A percentile compares a stretch with the other conserved stretches of the same genome.
Conservation (phyloP, 1,140 invertebrate species). For the Dinoponera quadriceps region DNA sequence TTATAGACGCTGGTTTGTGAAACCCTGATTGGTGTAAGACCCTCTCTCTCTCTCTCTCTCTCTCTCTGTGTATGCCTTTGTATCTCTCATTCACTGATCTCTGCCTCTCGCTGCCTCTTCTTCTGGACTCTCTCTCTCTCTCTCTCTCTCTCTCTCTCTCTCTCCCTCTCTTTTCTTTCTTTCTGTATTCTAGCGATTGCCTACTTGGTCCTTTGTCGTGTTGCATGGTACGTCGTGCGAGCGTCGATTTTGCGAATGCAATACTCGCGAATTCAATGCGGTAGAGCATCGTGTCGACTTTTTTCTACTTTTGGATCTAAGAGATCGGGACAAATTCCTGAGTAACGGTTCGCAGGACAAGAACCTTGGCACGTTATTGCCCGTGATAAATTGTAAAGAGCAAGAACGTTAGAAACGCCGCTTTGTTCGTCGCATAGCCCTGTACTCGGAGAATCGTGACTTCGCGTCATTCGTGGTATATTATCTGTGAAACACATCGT, state of each 20-base stretch:
- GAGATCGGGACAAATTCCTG: neutral
- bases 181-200: neutral
- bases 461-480: too few relatives aligned
- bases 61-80: constrained; percentile 11
- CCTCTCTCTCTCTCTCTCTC: constrained; percentile 27
- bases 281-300: neutral
- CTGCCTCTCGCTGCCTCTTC: neutral
- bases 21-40: neutral
- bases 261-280: neutral
- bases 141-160: constrained; percentile 5
- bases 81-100: neutral
- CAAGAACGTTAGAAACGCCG: neutral
- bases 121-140: neutral
- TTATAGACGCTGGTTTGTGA: neutral
- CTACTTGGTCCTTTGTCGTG: neutral
- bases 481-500: neutral
- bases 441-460: neutral
- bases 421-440: neutral
- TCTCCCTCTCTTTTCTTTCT: neutral
- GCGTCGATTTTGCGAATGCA: constrained; percentile 9
- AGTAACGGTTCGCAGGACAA: neutral
- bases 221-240: constrained; percentile 17
- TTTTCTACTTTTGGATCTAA: neutral
- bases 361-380: neutral
- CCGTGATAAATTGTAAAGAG: neutral